Evolutionary conservation across 2,113 vertebrate genomes (phyloP).

Genomic region (Zingel zingel): DNA sequence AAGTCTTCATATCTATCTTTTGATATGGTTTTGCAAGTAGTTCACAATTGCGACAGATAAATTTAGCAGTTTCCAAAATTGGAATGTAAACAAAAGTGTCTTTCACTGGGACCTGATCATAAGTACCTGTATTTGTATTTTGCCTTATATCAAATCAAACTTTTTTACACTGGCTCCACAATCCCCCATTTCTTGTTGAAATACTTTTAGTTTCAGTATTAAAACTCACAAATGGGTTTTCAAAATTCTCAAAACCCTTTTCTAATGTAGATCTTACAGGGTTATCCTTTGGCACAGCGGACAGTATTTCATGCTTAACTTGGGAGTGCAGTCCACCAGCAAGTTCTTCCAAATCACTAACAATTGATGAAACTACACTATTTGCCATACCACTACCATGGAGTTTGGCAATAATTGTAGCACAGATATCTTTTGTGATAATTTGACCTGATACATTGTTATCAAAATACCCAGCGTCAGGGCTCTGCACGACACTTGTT

Average conservation of each 20-base stretch:
- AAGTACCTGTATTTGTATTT: slow-evolving; percentile 44
- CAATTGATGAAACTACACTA: background rate
- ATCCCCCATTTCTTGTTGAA: background rate
- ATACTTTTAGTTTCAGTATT: background rate
- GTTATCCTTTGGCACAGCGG: background rate
- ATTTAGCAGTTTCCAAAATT: slow-evolving; percentile 60
- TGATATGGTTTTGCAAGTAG: slow-evolving; percentile 25
- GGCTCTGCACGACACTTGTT: background rate
- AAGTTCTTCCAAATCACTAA: slow-evolving; percentile 10
- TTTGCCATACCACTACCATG: background rate
- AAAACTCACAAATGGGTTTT: background rate
- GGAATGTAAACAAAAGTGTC: slow-evolving; percentile 48
- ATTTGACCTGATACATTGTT: background rate
- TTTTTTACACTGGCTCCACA: slow-evolving; percentile 33
- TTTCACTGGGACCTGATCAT: slow-evolving; percentile 48
- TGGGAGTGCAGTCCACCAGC: background rate
- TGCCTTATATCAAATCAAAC: slow-evolving; percentile 15
- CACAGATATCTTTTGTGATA: background rate
- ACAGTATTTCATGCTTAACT: background rate
- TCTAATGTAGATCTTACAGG: slow-evolving; percentile 1
- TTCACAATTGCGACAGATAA: slow-evolving; percentile 50
- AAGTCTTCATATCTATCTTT: slow-evolving; percentile 40
- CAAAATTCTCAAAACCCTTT: background rate
- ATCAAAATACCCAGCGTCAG: background rate
- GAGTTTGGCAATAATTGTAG: background rate